A percentile compares a stretch with the other conserved stretches of the same genome.
These are phyloP conservation scores for Numenius phaeopus DNA, from an alignment of 2,797 vertebrate species.

Conservation along the genomic window DNA sequence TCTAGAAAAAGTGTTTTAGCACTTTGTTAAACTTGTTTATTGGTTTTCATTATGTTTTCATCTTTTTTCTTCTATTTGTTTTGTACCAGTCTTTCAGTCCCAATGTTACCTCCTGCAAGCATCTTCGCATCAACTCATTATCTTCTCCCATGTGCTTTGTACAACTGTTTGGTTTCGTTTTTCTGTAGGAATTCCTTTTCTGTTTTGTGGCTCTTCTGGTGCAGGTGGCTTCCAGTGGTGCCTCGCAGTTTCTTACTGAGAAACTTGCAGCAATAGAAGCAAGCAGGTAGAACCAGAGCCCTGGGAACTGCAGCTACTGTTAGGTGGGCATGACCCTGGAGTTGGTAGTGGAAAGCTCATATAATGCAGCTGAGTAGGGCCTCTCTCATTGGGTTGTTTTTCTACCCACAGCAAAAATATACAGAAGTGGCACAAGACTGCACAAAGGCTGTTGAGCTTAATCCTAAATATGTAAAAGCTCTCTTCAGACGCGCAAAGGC, in stretches of 20 bases:
- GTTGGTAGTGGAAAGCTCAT: not conserved
- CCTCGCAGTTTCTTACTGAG: slow-evolving; percentile 10
- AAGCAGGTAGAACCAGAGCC: not conserved
- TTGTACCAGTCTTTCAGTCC: not conserved
- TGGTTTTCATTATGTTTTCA: not conserved
- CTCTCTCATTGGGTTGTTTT: not conserved
- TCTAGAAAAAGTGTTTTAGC: not conserved
- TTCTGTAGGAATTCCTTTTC: not conserved
- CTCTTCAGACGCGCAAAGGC: slow-evolving; percentile 97
- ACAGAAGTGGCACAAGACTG: slow-evolving; percentile 95
- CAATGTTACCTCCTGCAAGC: not conserved
- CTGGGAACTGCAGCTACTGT: not conserved
- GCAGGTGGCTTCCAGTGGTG: not conserved
- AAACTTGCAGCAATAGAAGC: not conserved
- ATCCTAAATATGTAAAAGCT: slow-evolving; percentile 97
- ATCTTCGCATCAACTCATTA: not conserved
- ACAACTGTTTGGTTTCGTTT: not conserved
- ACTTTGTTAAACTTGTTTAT: not conserved
- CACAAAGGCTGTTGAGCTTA: slow-evolving; percentile 92
- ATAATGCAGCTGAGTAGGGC: not conserved
- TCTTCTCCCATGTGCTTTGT: not conserved
- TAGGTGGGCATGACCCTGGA: not conserved
- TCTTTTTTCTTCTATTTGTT: not conserved
- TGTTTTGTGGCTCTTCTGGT: not conserved
- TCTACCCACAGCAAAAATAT: slow-evolving; percentile 91